phyloP scores from a whole-genome alignment of 1,140 invertebrate species.

The Ylistrum balloti region DNA sequence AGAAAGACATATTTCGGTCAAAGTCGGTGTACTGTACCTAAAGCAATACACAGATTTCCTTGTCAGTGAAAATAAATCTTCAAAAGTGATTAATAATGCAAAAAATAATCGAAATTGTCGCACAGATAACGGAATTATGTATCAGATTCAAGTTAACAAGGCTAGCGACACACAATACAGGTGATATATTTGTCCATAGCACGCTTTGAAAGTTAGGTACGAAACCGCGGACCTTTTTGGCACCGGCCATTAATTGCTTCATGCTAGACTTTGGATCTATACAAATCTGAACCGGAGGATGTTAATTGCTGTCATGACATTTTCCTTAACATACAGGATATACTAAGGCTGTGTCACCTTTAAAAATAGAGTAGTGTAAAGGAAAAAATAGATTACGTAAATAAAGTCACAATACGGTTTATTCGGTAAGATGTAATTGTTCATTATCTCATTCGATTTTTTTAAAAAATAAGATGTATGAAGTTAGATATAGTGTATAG shows the following conservation, averaged over 20 bases:
- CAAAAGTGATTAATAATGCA: no score
- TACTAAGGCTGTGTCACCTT: background rate
- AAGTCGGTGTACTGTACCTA: no score
- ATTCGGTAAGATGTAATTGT: no score
- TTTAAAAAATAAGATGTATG: no score
- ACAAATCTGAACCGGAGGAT: background rate
- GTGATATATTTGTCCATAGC: background rate
- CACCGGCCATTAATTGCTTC: background rate
- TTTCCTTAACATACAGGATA: background rate
- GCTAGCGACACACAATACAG: background rate
- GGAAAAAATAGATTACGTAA: background rate
- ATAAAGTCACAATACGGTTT: background rate
- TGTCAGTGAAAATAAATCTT: no score
- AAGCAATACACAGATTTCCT: no score
- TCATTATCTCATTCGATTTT: no score
- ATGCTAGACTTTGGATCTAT: background rate
- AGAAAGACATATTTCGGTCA: no score
- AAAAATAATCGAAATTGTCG: no score
- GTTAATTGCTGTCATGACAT: conserved; percentile 14
- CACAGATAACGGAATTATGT: no score
- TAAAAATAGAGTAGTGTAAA: background rate
- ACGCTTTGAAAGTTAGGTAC: background rate
- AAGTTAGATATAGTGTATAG: no score
- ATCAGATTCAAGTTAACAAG: background rate
- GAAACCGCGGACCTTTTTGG: background rate